Base-by-base conservation (phyloP, 2,113 vertebrate genomes). In the Ophiodon elongatus region DNA sequence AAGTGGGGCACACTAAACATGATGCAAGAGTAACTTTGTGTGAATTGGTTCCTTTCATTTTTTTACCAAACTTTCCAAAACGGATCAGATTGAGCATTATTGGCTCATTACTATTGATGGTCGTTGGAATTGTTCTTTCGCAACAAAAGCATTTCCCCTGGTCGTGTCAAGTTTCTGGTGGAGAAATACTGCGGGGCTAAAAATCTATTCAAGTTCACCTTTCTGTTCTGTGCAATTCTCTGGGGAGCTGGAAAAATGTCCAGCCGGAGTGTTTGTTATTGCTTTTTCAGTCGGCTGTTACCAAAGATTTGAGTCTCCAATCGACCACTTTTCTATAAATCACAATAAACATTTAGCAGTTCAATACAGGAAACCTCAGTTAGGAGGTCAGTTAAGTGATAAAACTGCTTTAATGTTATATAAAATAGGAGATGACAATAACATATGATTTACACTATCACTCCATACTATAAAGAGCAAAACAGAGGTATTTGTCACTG, bases 221-320 rank as follows among this genome's bases (percentile, higher is more conserved):
- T 65, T 64, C 19, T 39, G 50, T 64, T 69, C 8, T 69, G 45
- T 52, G 54, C 27, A 19, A 29, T 59, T 79, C 66, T 82, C 76
- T 19, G 50, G 56, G 79, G 76, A 76, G 75, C 75, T 62, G 60
- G 83, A 71, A 79, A 67, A 79, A 85, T 68, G 52, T 85, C 70
- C 71, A 35, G 54, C 60, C 21, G 19, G 21, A 76, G 35, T 64
- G 62, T 76, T 69, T 79, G 33, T 70, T 79, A 66, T 83, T 75
- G 64, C 52, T 76, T 71, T 83, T 73, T 52, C 56, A 43, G 65
- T 77, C 10, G 10, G 31, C 69, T 86, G 39, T 62, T 72, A 23
- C 41, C 45, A 63, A 76, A 56, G 23, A 39, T 73, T 74, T 72
- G 45, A 76, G 66, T 76, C 76, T 80, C 37, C 25, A 14, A 65